A percentile compares a stretch with the other conserved stretches of the same genome.
Evolutionary conservation across 2,797 vertebrate species (phyloP).

Genomic region (Notolepis coatsorum): DNA sequence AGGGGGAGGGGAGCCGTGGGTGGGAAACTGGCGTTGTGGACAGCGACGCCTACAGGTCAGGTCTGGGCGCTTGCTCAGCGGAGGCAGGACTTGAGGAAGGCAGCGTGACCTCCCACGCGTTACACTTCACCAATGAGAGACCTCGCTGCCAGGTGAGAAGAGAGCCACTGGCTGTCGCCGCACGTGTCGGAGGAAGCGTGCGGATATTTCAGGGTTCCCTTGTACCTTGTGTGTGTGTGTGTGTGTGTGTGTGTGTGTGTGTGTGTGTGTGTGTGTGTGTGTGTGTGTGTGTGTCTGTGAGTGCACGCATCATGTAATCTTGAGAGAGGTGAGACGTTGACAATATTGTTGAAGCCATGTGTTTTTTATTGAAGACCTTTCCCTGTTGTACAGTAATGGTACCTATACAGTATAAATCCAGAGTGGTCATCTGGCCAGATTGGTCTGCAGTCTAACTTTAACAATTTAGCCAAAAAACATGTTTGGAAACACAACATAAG

Average conservation of each 20-base stretch:
- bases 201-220: too few relatives aligned
- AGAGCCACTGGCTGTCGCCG: too few relatives aligned
- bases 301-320: not conserved
- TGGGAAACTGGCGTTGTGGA: too few relatives aligned
- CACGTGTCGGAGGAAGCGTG: too few relatives aligned
- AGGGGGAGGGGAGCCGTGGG: too few relatives aligned
- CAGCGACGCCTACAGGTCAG: too few relatives aligned
- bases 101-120: too few relatives aligned
- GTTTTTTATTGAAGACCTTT: constrained; percentile 65
- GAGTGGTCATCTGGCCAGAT: constrained; percentile 48
- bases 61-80: too few relatives aligned
- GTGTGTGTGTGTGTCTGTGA: constrained; percentile 16
- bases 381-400: constrained; percentile 35
- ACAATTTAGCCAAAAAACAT: not conserved
- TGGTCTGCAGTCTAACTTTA: constrained; percentile 45
- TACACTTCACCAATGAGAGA: too few relatives aligned
- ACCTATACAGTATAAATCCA: constrained; percentile 16
- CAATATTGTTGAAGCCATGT: constrained; percentile 70
- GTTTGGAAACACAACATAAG: not conserved
- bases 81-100: too few relatives aligned
- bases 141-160: too few relatives aligned
- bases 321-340: constrained; percentile 9
- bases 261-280: constrained; percentile 5
- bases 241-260: constrained; percentile 23
- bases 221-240: too few relatives aligned